Percentiles rank a stretch among this genome's conserved stretches.
Conservation (phyloP, 2,113 vertebrate species). For the Paralichthys olivaceus region DNA sequence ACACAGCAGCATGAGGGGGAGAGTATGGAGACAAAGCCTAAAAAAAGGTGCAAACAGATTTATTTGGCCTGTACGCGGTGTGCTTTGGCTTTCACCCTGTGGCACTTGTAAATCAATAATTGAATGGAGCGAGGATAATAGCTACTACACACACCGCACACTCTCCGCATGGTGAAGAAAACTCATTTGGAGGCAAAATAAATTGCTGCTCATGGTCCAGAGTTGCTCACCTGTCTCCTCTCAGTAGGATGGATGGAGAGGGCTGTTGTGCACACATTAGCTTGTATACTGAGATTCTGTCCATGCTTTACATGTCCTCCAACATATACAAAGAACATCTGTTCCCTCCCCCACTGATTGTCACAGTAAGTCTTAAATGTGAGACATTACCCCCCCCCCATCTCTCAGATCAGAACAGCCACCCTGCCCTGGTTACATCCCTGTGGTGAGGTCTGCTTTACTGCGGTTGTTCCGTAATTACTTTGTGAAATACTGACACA, state of each 20-base stretch:
- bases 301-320: constrained; percentile 5
- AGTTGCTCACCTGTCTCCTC: constrained; percentile 43
- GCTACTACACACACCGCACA: constrained; percentile 60
- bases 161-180: constrained; percentile 54
- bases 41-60: constrained; percentile 68
- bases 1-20: background rate
- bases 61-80: constrained; percentile 63
- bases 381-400: constrained; percentile 2
- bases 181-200: constrained; percentile 73
- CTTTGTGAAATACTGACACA: constrained; percentile 17
- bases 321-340: constrained; percentile 18
- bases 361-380: constrained; percentile 20
- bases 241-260: constrained; percentile 50
- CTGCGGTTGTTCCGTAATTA: constrained; percentile 37
- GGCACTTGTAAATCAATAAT: constrained; percentile 77
- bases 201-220: constrained; percentile 59
- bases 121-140: constrained; percentile 78
- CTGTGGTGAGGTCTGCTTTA: constrained; percentile 4
- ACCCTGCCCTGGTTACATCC: background rate
- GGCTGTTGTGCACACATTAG: background rate
- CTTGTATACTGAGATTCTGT: background rate
- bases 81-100: constrained; percentile 63
- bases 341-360: constrained; percentile 31
- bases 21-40: constrained; percentile 50
- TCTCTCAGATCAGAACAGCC: constrained; percentile 32